Percentiles rank a stretch among this genome's conserved stretches.
Evolutionary conservation across 2,797 vertebrate species (phyloP).

Genomic region (Acrocephalus scirpaceus): DNA sequence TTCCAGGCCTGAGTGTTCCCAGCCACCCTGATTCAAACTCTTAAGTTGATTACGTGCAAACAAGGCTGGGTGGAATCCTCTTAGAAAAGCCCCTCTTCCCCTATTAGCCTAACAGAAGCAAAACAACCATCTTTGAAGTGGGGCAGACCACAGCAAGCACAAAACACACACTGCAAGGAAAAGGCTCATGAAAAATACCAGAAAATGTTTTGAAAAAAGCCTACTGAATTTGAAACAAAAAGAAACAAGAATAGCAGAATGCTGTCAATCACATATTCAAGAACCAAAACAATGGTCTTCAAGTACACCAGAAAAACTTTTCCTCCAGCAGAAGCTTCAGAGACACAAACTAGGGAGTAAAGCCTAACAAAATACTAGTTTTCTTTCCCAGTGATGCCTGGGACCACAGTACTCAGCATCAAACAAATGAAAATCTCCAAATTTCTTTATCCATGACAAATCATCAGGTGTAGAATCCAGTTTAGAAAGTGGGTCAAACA

Average conservation of each 20-base stretch:
- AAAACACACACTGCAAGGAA: not conserved
- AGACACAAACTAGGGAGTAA: not conserved
- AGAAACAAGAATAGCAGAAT: not conserved
- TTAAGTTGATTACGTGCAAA: not conserved
- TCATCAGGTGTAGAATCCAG: not conserved
- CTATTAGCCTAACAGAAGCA: not conserved
- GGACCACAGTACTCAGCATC: not conserved
- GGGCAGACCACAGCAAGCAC: not conserved
- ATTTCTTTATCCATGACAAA: not conserved
- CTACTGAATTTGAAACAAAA: not conserved
- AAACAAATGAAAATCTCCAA: not conserved
- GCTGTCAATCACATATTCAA: not conserved
- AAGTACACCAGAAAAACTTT: not conserved
- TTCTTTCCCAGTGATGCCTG: not conserved
- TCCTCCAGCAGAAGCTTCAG: not conserved
- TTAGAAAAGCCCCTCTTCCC: not conserved
- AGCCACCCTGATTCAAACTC: not conserved
- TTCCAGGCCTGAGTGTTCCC: not conserved
- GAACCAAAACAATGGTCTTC: not conserved
- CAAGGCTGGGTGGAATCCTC: not conserved
- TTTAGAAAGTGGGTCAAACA: constrained; percentile 24
- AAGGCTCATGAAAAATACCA: not conserved
- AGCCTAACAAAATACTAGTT: not conserved
- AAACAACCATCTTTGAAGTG: not conserved
- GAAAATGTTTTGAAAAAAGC: not conserved